These are phyloP conservation scores for Fragum fragum DNA, from an alignment of 2,888 invertebrate genomes.

Conservation along the genomic window DNA sequence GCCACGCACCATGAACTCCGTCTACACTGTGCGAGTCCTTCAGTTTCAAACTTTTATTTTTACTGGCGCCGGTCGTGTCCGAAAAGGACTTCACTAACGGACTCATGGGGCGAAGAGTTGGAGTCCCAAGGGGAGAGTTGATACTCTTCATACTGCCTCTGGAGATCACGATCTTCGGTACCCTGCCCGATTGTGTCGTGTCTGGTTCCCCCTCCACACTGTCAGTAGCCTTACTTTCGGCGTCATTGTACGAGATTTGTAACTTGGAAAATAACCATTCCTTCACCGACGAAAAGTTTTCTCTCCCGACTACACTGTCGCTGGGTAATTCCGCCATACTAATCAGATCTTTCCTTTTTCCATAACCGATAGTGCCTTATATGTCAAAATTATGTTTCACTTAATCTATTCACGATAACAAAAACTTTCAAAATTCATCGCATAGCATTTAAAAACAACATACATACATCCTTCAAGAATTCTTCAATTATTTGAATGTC, in stretches of 20 bases:
- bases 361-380: too few species aligned
- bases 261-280: constrained; percentile 41
- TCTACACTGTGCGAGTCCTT: neutral
- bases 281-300: constrained; percentile 33
- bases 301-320: neutral
- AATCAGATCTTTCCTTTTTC: too few species aligned
- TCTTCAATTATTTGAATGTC: too few species aligned
- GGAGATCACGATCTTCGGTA: constrained; percentile 51
- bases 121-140: constrained; percentile 9
- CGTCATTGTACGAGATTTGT: constrained; percentile 12
- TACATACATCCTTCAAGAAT: too few species aligned
- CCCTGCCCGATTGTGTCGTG: neutral
- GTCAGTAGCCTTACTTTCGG: neutral
- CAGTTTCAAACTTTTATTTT: neutral
- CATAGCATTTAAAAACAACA: too few species aligned
- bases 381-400: too few species aligned
- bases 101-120: neutral
- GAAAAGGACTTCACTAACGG: neutral
- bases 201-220: neutral
- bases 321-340: neutral
- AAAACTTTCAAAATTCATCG: too few species aligned
- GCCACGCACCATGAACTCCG: neutral
- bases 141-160: constrained; percentile 41
- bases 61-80: neutral
- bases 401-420: too few species aligned